Evolutionary conservation across 2,888 invertebrate species (phyloP).

Genomic region (Meiosimyza platycephala): DNA sequence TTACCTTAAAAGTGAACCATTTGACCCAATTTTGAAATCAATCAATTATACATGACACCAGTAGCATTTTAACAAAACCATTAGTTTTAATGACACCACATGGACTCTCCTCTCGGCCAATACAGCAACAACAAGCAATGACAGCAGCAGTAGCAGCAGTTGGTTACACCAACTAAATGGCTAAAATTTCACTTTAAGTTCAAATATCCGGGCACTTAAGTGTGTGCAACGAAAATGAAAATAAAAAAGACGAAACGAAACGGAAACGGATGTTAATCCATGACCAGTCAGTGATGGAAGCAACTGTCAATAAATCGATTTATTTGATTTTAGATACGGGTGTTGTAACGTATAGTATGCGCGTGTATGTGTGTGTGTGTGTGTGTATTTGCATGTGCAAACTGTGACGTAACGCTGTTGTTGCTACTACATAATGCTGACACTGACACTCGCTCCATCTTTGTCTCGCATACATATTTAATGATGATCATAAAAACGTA

Average conservation of each 20-base stretch:
- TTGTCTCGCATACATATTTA: not conserved
- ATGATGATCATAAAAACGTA: not conserved
- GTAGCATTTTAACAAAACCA: too few relatives aligned
- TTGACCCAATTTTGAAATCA: too few relatives aligned
- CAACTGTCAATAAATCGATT: conserved; percentile 19
- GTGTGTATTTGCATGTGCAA: not conserved
- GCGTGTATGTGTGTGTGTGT: not conserved
- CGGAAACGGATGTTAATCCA: conserved; percentile 25
- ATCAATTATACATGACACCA: too few relatives aligned
- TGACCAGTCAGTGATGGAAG: conserved; percentile 11
- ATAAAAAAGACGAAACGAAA: not conserved
- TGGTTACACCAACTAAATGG: not conserved
- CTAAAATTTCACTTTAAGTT: conserved; percentile 20
- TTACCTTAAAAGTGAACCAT: too few relatives aligned
- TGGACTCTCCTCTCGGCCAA: too few relatives aligned
- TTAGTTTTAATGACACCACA: too few relatives aligned
- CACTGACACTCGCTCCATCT: not conserved
- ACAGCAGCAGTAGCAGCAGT: too few relatives aligned
- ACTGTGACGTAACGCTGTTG: not conserved
- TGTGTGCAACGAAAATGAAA: not conserved
- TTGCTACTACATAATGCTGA: not conserved
- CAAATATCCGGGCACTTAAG: conserved; percentile 22
- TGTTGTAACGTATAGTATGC: not conserved
- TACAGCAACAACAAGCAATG: too few relatives aligned
- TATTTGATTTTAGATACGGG: not conserved